These are phyloP conservation scores for Chymomyza procnemis DNA, from an alignment of 2,888 invertebrate genomes.

Conservation along the genomic window DNA sequence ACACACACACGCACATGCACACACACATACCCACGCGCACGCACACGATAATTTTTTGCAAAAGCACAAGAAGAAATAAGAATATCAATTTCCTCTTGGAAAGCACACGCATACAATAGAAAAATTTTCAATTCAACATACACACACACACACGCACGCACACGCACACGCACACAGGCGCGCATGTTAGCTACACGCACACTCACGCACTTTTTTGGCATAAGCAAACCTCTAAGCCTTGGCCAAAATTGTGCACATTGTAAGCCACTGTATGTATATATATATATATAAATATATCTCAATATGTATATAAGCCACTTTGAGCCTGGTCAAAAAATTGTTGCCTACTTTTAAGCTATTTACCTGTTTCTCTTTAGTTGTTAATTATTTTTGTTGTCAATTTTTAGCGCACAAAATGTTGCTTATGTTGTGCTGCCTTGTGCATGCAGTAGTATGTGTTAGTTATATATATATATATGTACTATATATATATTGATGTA, in stretches of 20 bases:
- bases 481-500: background rate
- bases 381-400: background rate
- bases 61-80: constrained; percentile 66
- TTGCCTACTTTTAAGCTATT: background rate
- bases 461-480: background rate
- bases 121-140: constrained; percentile 42
- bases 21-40: constrained; percentile 9
- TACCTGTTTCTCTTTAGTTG: no score
- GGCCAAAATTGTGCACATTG: constrained; percentile 3
- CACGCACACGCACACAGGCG: constrained; percentile 30
- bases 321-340: background rate
- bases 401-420: background rate
- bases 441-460: background rate
- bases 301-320: background rate
- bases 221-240: background rate
- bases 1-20: constrained; percentile 22
- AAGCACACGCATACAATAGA: constrained; percentile 50
- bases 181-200: constrained; percentile 22
- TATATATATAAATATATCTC: constrained; percentile 11
- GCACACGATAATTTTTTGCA: constrained; percentile 43
- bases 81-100: constrained; percentile 70
- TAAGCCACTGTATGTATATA: constrained; percentile 19
- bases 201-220: background rate
- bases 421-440: background rate
- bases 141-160: constrained; percentile 38